These are phyloP conservation scores for Naso thynnoides DNA, from an alignment of 2,797 vertebrate species.

Conservation along the genomic window DNA sequence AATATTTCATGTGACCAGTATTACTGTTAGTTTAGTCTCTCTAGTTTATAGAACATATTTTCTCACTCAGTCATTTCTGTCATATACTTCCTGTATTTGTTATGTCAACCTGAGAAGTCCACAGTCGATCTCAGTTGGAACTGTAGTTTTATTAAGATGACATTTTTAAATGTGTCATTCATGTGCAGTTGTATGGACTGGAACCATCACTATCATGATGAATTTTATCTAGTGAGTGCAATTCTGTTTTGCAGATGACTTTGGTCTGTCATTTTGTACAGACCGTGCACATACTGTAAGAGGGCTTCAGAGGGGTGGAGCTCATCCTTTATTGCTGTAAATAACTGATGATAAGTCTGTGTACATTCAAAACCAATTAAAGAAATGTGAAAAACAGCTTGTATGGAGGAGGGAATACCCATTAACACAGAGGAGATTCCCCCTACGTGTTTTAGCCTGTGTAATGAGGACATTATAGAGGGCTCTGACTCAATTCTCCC, in stretches of 20 bases:
- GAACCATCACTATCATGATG: neutral
- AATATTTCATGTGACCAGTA: no score
- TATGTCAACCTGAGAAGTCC: neutral
- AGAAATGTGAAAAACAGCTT: slow-evolving; percentile 7
- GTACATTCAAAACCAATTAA: slow-evolving; percentile 15
- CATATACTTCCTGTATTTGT: no score
- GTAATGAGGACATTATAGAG: slow-evolving; percentile 16
- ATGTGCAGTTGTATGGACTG: neutral
- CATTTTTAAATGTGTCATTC: neutral
- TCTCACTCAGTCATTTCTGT: no score
- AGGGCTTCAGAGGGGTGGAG: neutral
- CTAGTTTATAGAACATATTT: no score
- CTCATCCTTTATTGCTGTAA: slow-evolving; percentile 5
- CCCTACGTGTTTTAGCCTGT: neutral
- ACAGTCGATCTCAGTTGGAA: neutral
- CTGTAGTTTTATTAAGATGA: neutral
- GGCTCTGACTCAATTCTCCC: neutral
- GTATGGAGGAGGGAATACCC: slow-evolving; percentile 1
- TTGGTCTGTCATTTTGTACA: neutral
- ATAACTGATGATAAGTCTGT: slow-evolving; percentile 43
- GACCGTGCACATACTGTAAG: neutral
- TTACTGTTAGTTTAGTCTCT: no score
- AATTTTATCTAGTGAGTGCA: neutral
- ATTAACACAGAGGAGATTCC: slow-evolving; percentile 17
- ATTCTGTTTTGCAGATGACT: neutral